Evolutionary conservation across 2,113 vertebrate genomes (phyloP).

Genomic region (Myrmophylax atrothorax): DNA sequence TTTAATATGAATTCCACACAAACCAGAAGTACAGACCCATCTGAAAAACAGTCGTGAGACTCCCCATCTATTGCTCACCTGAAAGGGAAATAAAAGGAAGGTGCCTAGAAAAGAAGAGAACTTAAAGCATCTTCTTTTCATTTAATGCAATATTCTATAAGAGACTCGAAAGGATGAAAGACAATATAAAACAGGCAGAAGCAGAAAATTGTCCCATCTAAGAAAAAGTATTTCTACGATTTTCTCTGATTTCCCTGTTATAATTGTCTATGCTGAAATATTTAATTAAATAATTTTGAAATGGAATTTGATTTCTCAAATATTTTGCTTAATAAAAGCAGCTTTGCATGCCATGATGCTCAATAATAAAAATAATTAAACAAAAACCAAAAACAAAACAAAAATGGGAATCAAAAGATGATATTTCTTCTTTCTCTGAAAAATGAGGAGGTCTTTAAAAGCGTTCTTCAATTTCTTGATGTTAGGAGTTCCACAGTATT

Average conservation of each 20-base stretch:
- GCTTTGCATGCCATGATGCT: not conserved
- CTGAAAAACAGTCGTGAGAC: not conserved
- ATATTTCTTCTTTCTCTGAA: not conserved
- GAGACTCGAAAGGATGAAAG: not conserved
- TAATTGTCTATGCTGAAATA: not conserved
- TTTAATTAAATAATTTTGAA: not conserved
- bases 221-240: not conserved
- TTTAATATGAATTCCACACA: not conserved
- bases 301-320: not conserved
- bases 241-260: not conserved
- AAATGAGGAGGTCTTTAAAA: not conserved
- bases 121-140: not conserved
- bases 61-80: rapidly evolving
- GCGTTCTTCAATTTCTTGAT: not conserved
- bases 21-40: not conserved
- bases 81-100: not conserved
- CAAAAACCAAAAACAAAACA: not conserved
- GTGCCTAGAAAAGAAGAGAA: not conserved
- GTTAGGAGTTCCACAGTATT: not conserved
- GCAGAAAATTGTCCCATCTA: not conserved
- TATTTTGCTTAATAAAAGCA: not conserved
- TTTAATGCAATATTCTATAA: not conserved
- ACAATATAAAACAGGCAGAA: not conserved
- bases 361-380: not conserved
- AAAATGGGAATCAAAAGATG: not conserved